A percentile compares a stretch with the other conserved stretches of the same genome.
Conservation (phyloP, 30 jellyfish, hydroid and myxozoan genomes). For the Aurelia sp. region DNA sequence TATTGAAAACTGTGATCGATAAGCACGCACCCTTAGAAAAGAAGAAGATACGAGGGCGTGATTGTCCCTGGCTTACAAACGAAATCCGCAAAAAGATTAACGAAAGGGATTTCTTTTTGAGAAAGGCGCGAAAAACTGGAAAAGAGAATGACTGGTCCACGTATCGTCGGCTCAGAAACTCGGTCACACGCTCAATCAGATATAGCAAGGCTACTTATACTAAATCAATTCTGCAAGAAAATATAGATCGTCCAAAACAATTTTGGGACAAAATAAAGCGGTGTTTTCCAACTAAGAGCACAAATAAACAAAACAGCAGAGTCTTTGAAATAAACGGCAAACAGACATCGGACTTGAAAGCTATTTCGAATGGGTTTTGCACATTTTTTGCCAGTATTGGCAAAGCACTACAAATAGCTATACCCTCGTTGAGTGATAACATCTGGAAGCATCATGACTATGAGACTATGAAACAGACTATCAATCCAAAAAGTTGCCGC, state of each 20-base stretch:
- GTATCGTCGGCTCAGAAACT: too few relatives aligned
- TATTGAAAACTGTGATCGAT: slow-evolving; percentile 41
- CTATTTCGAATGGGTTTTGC: slow-evolving; percentile 18
- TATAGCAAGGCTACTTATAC: not conserved
- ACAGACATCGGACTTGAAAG: slow-evolving; percentile 16
- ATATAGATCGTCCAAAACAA: not conserved
- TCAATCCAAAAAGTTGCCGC: slow-evolving; percentile 23
- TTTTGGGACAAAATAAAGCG: too few relatives aligned
- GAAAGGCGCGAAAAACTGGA: too few relatives aligned
- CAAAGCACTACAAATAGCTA: slow-evolving; percentile 6
- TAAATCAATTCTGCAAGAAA: slow-evolving; percentile 6
- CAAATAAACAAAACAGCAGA: slow-evolving; percentile 10
- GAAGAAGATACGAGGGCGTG: slow-evolving; percentile 33
- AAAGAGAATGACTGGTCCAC: too few relatives aligned
- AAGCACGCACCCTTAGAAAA: slow-evolving; percentile 48
- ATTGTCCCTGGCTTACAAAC: slow-evolving; percentile 61
- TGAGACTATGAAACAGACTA: not conserved
- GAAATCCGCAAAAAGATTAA: slow-evolving; percentile 3
- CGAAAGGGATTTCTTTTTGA: too few relatives aligned
- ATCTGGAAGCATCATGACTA: slow-evolving; percentile 22
- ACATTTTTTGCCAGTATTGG: slow-evolving; percentile 15
- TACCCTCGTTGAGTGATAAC: not conserved
- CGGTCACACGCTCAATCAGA: too few relatives aligned
- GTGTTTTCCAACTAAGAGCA: slow-evolving; percentile 6
- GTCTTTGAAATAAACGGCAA: slow-evolving; percentile 5